phyloP scores from a whole-genome alignment of 2,797 vertebrate genomes.

The Siniperca scherzeri region DNA sequence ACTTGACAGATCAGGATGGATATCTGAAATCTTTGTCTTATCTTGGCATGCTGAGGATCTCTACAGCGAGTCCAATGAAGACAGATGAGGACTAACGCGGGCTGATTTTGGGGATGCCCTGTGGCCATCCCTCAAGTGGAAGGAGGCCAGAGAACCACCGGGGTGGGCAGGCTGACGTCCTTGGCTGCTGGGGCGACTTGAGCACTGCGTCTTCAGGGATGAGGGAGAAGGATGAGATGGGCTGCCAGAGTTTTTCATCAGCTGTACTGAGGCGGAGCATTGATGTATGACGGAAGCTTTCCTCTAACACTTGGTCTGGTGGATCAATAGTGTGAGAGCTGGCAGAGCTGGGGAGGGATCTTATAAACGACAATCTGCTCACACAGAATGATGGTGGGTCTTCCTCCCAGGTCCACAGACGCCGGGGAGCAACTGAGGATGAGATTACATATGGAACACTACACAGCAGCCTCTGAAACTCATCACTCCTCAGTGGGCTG shows the following conservation, averaged over 20 bases:
- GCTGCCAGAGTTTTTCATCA: slow-evolving; percentile 66
- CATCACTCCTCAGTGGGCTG: slow-evolving; percentile 43
- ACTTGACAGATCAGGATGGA: slow-evolving; percentile 71
- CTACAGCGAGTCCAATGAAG: slow-evolving; percentile 64
- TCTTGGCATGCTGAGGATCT: slow-evolving; percentile 50
- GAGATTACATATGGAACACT: slow-evolving; percentile 67
- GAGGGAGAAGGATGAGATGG: slow-evolving; percentile 31
- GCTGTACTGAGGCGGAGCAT: slow-evolving; percentile 30
- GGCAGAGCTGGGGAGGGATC: slow-evolving; percentile 37
- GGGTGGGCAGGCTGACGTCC: slow-evolving; percentile 57
- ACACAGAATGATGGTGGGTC: slow-evolving; percentile 50
- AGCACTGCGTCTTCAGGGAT: slow-evolving; percentile 37
- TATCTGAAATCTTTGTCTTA: slow-evolving; percentile 55
- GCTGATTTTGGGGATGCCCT: slow-evolving; percentile 46
- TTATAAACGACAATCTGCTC: slow-evolving; percentile 44
- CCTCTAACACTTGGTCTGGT: slow-evolving; percentile 39
- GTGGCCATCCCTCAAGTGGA: slow-evolving; percentile 52
- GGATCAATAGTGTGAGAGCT: slow-evolving; percentile 66
- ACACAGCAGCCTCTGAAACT: slow-evolving; percentile 38
- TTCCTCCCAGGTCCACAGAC: slow-evolving; percentile 37
- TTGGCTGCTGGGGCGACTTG: slow-evolving; percentile 53
- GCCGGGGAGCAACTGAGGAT: slow-evolving; percentile 17
- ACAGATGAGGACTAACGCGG: slow-evolving; percentile 66
- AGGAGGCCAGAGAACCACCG: slow-evolving; percentile 9
- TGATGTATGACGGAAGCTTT: slow-evolving; percentile 64